Evolutionary conservation across 2,888 invertebrate species (phyloP), one percentile per base, ranked within the genome.

Genomic region (Stegophylla sp.): DNA sequence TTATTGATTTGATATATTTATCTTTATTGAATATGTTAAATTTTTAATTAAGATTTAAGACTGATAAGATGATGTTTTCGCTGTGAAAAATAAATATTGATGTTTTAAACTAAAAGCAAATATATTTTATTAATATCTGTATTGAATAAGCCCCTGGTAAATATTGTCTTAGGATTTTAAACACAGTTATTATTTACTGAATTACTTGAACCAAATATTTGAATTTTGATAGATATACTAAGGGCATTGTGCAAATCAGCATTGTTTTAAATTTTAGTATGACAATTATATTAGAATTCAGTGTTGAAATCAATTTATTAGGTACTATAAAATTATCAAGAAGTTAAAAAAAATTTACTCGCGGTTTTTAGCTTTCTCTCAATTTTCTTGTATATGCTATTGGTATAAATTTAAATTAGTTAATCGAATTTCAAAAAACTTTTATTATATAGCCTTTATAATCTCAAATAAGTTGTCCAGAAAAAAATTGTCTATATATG

Each of bases 1-100:
- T 64, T 41, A 12, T 64, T 13, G 7, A n/a, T 64, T 64, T 23
- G 41, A 48, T 48, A 74, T 48, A 48, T 74, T 5, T 64, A 1
- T 75, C 4, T 17, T 48, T 20, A 34, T 5, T 51, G 13, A 61
- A 28, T 59, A 28, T 63, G 64, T 74, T 74, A 9, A 15, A 74
- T 74, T 23, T 75, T 41, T 75, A 66, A 20, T 64, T 64, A 75
- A 66, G 28, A 23, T 12, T 53, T 64, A 26, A 75, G 64, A 75
- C 75, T 75, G 75, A 53, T 43, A 23, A 41, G 23, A 45, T 28
- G 12, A 23, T 72, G 13, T 51, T 75, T 74, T 28, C 34, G 12
- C 34, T 64, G 10, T 51, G 41, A 13, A 53, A 41, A 34, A 51
- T 34, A 5, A 74, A 61, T 28, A 4, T 26, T 20, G 34, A 63